Evolutionary conservation across 2,888 invertebrate species (phyloP).

Genomic region (Melanotus villosus): DNA sequence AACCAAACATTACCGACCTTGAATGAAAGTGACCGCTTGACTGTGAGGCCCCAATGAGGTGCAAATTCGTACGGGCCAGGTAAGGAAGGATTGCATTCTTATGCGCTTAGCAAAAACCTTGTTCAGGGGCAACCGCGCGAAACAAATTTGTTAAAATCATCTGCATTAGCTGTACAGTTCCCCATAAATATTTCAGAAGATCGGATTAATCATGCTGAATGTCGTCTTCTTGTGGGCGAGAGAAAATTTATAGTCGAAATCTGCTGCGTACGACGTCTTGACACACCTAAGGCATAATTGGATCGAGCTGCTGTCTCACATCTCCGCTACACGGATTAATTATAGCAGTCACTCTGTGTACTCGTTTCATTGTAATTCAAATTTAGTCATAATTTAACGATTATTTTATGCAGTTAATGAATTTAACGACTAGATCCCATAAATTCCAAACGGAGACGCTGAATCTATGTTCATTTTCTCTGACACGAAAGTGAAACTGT

Average conservation of each 20-base stretch:
- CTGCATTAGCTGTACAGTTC: conserved; percentile 40
- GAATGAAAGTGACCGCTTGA: conserved; percentile 64
- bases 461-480: conserved; percentile 22
- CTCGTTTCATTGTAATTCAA: conserved; percentile 51
- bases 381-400: conserved; percentile 56
- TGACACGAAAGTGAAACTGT: conserved; percentile 24
- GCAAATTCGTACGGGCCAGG: conserved; percentile 48
- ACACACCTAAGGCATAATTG: conserved; percentile 56
- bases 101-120: conserved; percentile 26
- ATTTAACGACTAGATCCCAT: conserved; percentile 49
- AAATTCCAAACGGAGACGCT: conserved; percentile 32
- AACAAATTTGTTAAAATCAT: conserved; percentile 39
- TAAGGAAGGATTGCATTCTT: conserved; percentile 40
- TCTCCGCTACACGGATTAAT: conserved; percentile 53
- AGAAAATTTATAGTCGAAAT: conserved; percentile 54
- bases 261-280: conserved; percentile 52
- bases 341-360: conserved; percentile 49
- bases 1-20: conserved; percentile 63
- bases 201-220: conserved; percentile 53
- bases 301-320: conserved; percentile 52
- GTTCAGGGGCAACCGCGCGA: conserved; percentile 32
- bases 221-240: conserved; percentile 54
- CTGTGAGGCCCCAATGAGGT: conserved; percentile 60
- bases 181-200: conserved; percentile 48
- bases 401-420: conserved; percentile 57